A percentile compares a stretch with the other conserved stretches of the same genome.
Evolutionary conservation across 2,888 invertebrate species (phyloP).

Genomic region (Oligia strigilis): DNA sequence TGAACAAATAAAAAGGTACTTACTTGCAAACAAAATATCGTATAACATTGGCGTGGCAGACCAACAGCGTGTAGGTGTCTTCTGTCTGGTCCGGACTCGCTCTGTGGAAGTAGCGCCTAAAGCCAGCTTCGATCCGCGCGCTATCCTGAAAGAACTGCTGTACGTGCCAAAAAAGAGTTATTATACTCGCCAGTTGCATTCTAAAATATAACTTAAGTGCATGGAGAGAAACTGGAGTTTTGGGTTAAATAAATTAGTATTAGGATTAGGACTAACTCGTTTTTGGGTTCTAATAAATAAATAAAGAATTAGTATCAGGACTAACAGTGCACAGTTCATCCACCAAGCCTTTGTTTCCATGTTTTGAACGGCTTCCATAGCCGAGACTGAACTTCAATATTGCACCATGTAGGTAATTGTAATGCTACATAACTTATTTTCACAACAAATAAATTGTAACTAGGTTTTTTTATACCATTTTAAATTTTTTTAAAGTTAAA

Average conservation of each 20-base stretch:
- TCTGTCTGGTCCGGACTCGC: constrained; percentile 95
- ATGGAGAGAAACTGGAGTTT: constrained; percentile 2
- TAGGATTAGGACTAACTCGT: background rate
- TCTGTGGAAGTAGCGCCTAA: constrained; percentile 97
- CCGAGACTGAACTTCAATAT: background rate
- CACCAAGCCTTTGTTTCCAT: background rate
- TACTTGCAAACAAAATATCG: constrained; percentile 97
- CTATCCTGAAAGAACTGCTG: constrained; percentile 98
- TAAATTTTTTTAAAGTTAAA: background rate
- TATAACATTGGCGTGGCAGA: constrained; percentile 99
- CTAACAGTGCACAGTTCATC: constrained; percentile 16
- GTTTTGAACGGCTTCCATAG: background rate
- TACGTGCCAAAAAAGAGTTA: constrained; percentile 79
- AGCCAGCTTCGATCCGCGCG: constrained; percentile 98
- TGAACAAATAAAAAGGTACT: constrained; percentile 68
- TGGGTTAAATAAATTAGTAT: background rate
- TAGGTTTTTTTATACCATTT: background rate
- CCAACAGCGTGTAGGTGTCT: constrained; percentile 97
- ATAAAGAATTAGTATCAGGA: constrained; percentile 6
- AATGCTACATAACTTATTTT: background rate
- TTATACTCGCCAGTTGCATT: constrained; percentile 73
- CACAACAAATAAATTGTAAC: background rate
- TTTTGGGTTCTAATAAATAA: background rate
- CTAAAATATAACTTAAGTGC: constrained; percentile 5
- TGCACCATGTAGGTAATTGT: background rate